Base-by-base conservation (phyloP, 2,888 invertebrate genomes). In the Elegia similella region DNA sequence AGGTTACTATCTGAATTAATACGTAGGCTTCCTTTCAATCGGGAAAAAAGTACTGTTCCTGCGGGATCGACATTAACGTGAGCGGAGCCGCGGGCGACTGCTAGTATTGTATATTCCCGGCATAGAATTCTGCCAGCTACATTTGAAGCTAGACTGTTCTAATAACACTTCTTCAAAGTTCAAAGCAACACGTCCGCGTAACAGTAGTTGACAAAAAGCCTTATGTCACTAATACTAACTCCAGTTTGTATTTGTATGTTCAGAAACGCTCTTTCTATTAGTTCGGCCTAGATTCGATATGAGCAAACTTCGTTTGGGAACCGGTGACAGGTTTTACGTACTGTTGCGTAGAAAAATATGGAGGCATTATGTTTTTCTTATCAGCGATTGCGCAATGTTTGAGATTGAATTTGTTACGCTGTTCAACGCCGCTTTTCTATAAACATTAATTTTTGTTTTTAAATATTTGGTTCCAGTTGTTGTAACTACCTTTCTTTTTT, bases 281-380 rank as follows among this genome's bases (percentile, higher is more conserved):
- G 50, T 50, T 50, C 34, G 50, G 17, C 50, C 50, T 50, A 50
- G 34, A 50, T 50, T 34, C 50, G 50, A 50, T 34, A 50, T 50
- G 34, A 34, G 34, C 50, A 50, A 50, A 34, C 47, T 48, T 13
- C 34, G 50, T 50, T 50, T 30, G 29, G 50, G 38, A 50, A 50
- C 34, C 13, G 8, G 8, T 17, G 12, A 12, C n/a, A 38, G 34
- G 34, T 38, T 34, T 29, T 15, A 32, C 15, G 50, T 50, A 50
- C 50, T 34, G 17, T 16, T 34, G 34, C 17, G 50, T 34, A 34
- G 34, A 34, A 50, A 50, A 48, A 32, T 48, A 10, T 17, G 17
- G 23, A 23, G 23, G 15, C 5, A 6, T 12, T 38, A 17, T 44
- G 16, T 13, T 47, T 7, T 23, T 15, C 32, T 48, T 48, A 48